phyloP scores from a whole-genome alignment of 1,140 invertebrate genomes.

The Brachionus manjavacas region DNA sequence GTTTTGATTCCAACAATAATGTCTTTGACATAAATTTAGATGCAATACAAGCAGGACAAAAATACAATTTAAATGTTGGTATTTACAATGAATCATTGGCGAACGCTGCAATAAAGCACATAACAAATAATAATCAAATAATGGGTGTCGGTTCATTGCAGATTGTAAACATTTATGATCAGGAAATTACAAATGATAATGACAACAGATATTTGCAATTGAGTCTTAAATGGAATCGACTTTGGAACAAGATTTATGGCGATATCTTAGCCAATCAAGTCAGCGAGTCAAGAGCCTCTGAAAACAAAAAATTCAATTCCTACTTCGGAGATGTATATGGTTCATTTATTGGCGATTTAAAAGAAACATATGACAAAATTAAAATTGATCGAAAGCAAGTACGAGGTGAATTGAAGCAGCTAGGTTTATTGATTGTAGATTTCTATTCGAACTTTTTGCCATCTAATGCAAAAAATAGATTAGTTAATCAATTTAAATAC shows the following conservation, averaged over 20 bases:
- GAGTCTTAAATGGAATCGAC: slow-evolving; percentile 5
- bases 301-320: slow-evolving; percentile 15
- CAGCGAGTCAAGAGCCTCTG: not conserved
- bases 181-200: not conserved
- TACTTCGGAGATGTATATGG: slow-evolving; percentile 26
- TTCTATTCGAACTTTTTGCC: slow-evolving; percentile 2
- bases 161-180: not conserved
- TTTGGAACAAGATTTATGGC: not conserved
- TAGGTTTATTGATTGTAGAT: not conserved
- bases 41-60: not conserved
- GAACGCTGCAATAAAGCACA: not conserved
- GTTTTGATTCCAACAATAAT: slow-evolving; percentile 9
- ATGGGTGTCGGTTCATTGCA: not conserved
- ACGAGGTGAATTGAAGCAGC: not conserved
- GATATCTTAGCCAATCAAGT: not conserved
- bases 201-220: slow-evolving; percentile 11
- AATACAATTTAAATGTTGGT: slow-evolving; percentile 11
- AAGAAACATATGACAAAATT: not conserved
- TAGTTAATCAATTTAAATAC: not conserved
- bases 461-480: not conserved
- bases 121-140: not conserved
- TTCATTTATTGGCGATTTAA: not conserved
- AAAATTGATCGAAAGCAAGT: not conserved
- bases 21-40: not conserved
- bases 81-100: slow-evolving; percentile 11